Conservation (phyloP, 2,888 invertebrate genomes). For the Saturnia japonica region DNA sequence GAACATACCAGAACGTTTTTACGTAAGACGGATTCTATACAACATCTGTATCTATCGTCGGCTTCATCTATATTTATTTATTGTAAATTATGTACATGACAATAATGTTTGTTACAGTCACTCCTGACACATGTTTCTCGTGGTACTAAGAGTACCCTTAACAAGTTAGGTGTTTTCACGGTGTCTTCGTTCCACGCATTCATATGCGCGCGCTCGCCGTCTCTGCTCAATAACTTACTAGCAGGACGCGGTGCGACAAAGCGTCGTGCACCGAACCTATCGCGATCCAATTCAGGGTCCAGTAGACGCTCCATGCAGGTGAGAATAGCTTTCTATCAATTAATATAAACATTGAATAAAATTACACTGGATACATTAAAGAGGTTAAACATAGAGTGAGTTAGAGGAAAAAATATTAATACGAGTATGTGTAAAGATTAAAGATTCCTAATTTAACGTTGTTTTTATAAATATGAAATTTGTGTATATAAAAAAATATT, state of each 20-base stretch:
- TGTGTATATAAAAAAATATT: not conserved
- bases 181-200: slow-evolving; percentile 99
- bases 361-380: not conserved
- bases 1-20: not conserved
- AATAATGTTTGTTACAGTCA: slow-evolving; percentile 85
- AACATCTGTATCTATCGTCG: slow-evolving; percentile 1
- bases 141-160: slow-evolving; percentile 95
- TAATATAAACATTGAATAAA: not conserved
- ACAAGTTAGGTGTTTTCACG: slow-evolving; percentile 97
- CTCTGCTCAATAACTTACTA: slow-evolving; percentile 93
- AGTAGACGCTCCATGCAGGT: slow-evolving; percentile 94
- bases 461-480: no score
- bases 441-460: no score
- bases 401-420: no score
- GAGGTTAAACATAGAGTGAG: no score
- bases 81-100: slow-evolving; percentile 1
- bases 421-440: no score
- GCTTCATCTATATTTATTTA: not conserved
- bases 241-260: slow-evolving; percentile 96
- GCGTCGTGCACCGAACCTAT: slow-evolving; percentile 93
- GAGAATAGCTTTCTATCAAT: slow-evolving; percentile 33
- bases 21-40: not conserved
- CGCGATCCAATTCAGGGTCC: slow-evolving; percentile 93
- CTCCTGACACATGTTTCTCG: slow-evolving; percentile 97
- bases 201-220: slow-evolving; percentile 97